A percentile compares a stretch with the other conserved stretches of the same genome.
These are phyloP conservation scores for Penelope pileata DNA, from an alignment of 2,113 vertebrate genomes.

Conservation along the genomic window DNA sequence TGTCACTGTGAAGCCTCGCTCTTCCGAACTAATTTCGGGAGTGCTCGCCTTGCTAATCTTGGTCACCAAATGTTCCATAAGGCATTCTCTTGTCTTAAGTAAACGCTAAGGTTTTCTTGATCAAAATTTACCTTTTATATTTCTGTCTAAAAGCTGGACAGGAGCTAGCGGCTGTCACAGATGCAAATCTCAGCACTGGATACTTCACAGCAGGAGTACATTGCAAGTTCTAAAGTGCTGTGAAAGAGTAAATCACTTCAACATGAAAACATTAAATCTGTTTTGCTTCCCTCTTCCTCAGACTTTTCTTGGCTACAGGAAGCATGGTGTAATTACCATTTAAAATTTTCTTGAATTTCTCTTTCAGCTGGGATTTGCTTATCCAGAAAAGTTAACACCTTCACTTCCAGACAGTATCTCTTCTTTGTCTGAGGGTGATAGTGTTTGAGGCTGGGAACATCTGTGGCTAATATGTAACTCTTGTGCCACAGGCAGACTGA, in stretches of 20 bases:
- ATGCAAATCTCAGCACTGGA: too few relatives aligned
- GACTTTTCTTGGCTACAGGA: neutral
- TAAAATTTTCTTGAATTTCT: neutral
- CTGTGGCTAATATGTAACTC: neutral
- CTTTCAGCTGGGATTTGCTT: neutral
- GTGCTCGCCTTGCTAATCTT: neutral
- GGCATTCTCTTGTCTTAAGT: neutral
- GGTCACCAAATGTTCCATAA: neutral
- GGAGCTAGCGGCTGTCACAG: neutral
- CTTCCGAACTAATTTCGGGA: neutral
- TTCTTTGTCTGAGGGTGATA: neutral
- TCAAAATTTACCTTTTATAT: neutral
- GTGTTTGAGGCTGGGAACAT: neutral
- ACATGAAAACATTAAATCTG: neutral
- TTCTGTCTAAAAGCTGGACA: neutral
- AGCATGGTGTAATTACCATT: neutral
- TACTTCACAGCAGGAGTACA: too few relatives aligned
- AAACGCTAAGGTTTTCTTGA: neutral
- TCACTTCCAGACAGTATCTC: neutral
- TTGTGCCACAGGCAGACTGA: neutral
- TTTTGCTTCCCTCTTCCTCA: neutral
- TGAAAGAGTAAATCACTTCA: neutral
- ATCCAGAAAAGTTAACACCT: neutral
- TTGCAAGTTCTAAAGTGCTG: neutral
- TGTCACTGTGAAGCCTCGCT: neutral